Evolutionary conservation across 2,888 invertebrate genomes (phyloP).

Genomic region (Drosophila gaucha): DNA sequence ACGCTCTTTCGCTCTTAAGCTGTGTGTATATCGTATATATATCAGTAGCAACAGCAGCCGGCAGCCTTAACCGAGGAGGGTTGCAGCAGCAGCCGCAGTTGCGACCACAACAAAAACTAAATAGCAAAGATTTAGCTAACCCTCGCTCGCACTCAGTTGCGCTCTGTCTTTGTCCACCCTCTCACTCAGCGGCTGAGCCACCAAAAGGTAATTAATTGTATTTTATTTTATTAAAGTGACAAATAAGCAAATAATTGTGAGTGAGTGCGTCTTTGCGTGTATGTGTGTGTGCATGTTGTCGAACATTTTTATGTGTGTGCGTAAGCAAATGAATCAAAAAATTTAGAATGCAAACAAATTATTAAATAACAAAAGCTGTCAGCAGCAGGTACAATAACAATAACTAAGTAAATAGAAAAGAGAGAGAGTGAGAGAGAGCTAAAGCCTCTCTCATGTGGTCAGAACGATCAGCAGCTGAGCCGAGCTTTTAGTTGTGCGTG

Average conservation of each 20-base stretch:
- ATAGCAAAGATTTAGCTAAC: slow-evolving; percentile 40
- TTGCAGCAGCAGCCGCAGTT: slow-evolving; percentile 36
- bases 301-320: slow-evolving; percentile 22
- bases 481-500: slow-evolving; percentile 27
- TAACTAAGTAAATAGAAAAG: not conserved
- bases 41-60: slow-evolving; percentile 28
- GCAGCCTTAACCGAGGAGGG: slow-evolving; percentile 34
- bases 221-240: slow-evolving; percentile 71
- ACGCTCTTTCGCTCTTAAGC: slow-evolving; percentile 23
- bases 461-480: slow-evolving; percentile 35
- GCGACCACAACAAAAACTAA: slow-evolving; percentile 30
- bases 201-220: slow-evolving; percentile 67
- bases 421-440: not conserved
- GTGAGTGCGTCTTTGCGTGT: slow-evolving; percentile 9
- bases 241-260: slow-evolving; percentile 55
- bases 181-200: slow-evolving; percentile 11
- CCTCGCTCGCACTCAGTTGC: slow-evolving; percentile 14
- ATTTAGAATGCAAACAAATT: slow-evolving; percentile 69
- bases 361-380: slow-evolving; percentile 49
- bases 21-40: slow-evolving; percentile 11
- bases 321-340: slow-evolving; percentile 67
- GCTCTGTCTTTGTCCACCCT: slow-evolving; percentile 1
- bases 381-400: slow-evolving; percentile 14
- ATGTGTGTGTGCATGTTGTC: slow-evolving; percentile 3
- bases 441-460: not conserved